These are phyloP conservation scores for Sebastes cheni DNA, from an alignment of 2,797 vertebrate genomes.

Conservation along the genomic window DNA sequence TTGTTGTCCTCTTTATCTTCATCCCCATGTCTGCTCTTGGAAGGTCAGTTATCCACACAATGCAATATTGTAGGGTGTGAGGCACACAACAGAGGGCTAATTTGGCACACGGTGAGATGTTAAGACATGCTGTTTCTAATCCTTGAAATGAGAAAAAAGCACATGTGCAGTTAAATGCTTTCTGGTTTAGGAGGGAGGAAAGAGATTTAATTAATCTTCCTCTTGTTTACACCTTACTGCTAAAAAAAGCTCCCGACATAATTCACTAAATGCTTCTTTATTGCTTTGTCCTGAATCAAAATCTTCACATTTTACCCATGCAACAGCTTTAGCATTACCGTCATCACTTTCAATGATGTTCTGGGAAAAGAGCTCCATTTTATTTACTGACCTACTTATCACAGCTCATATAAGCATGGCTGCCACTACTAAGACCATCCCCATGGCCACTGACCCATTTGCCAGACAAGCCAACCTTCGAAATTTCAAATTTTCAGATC, in stretches of 20 bases:
- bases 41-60: constrained; percentile 23
- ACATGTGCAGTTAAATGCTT: neutral
- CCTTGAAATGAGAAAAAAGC: constrained; percentile 31
- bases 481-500: constrained; percentile 55
- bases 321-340: neutral
- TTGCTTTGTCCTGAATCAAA: neutral
- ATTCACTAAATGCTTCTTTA: neutral
- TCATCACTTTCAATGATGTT: constrained; percentile 14
- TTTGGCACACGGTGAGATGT: constrained; percentile 7
- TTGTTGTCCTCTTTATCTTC: neutral
- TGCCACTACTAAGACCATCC: constrained; percentile 38
- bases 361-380: constrained; percentile 29
- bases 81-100: constrained; percentile 12
- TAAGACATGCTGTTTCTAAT: constrained; percentile 14
- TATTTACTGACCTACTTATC: constrained; percentile 69
- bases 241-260: neutral
- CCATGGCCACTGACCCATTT: constrained; percentile 69
- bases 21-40: neutral
- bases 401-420: constrained; percentile 37
- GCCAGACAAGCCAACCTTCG: constrained; percentile 39
- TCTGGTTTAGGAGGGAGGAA: neutral
- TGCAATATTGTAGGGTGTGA: neutral
- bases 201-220: neutral
- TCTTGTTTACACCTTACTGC: constrained; percentile 1
- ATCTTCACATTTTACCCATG: neutral